Evolutionary conservation across 2,797 vertebrate genomes (phyloP).

Genomic region (Rhynchonycteris naso): DNA sequence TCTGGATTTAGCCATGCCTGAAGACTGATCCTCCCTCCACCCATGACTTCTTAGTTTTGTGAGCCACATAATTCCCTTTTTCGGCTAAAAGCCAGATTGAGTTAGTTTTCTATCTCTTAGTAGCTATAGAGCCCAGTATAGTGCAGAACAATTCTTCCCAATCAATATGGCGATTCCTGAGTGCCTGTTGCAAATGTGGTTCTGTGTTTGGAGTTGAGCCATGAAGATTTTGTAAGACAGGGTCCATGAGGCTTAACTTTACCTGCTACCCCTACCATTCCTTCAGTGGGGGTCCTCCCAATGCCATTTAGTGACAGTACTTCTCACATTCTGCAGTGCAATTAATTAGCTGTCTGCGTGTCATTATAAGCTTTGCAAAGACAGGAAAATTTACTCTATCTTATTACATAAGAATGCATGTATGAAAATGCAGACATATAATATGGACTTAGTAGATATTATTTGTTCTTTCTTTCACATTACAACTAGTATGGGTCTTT

Average conservation of each 20-base stretch:
- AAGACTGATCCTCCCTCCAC: background rate
- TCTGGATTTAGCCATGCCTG: background rate
- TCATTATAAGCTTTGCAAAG: background rate
- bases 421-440: background rate
- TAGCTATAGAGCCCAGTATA: background rate
- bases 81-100: background rate
- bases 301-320: background rate
- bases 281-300: background rate
- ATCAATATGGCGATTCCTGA: background rate
- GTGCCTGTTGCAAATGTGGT: background rate
- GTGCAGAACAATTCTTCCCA: background rate
- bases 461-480: background rate
- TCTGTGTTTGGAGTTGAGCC: background rate
- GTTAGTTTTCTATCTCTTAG: background rate
- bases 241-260: background rate
- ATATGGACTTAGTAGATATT: background rate
- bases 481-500: background rate
- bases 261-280: background rate
- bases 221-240: background rate
- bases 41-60: background rate
- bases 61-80: slow-evolving; percentile 7
- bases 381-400: background rate
- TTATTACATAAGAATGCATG: background rate
- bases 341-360: background rate
- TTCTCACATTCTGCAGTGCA: background rate